Conservation (phyloP, 2,888 invertebrate species). For the Himalopsyche kuldschensis region DNA sequence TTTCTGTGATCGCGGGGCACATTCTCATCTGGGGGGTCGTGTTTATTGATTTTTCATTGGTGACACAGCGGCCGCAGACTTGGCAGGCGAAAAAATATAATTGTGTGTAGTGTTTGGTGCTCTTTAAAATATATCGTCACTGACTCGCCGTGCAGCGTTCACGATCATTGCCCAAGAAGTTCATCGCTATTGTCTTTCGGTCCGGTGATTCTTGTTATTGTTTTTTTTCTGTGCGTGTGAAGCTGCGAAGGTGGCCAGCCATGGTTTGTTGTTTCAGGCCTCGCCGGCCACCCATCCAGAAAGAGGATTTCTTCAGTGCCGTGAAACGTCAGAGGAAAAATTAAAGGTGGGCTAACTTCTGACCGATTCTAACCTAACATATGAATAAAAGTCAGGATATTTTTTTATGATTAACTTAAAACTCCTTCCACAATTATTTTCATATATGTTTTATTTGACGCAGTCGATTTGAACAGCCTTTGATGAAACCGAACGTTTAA, state of each 20-base stretch:
- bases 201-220: neutral
- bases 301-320: neutral
- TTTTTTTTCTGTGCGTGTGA: neutral
- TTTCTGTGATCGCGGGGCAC: constrained; percentile 8
- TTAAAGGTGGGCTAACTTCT: neutral
- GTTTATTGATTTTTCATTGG: constrained; percentile 20
- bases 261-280: neutral
- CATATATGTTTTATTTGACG: too few species aligned
- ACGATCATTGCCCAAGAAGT: neutral
- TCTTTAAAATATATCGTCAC: neutral
- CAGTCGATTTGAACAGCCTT: too few species aligned
- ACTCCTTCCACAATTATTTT: too few species aligned
- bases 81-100: neutral
- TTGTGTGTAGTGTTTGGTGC: neutral
- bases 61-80: constrained; percentile 15
- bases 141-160: neutral
- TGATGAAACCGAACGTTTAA: too few species aligned
- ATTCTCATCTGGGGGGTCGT: constrained; percentile 10
- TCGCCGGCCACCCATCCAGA: neutral
- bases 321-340: neutral
- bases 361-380: neutral
- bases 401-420: too few species aligned
- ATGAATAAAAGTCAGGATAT: neutral
- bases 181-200: neutral
- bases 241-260: neutral